A percentile compares a stretch with the other conserved stretches of the same genome.
Evolutionary conservation across 2,797 vertebrate species (phyloP).

Genomic region (Spheniscus humboldti): DNA sequence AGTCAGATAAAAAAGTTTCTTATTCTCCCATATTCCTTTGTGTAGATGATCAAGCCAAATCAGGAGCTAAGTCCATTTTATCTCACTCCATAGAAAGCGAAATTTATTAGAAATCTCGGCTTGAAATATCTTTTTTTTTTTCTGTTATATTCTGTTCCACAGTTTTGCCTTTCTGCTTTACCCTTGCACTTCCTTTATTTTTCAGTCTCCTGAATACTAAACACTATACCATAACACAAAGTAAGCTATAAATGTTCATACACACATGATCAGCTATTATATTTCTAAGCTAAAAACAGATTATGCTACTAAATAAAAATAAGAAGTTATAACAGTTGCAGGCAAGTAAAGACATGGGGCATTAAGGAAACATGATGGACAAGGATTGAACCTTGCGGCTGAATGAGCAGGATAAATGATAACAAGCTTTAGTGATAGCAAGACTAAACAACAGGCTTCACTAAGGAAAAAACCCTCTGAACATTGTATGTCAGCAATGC

Average conservation of each 20-base stretch:
- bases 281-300: not conserved
- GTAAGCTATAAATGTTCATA: not conserved
- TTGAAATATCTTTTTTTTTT: not conserved
- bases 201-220: not conserved
- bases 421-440: constrained; percentile 55
- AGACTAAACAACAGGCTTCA: constrained; percentile 40
- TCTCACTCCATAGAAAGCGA: not conserved
- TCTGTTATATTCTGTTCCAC: not conserved
- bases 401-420: constrained; percentile 59
- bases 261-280: not conserved
- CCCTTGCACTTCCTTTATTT: not conserved
- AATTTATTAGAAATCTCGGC: not conserved
- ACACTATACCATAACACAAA: not conserved
- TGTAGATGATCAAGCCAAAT: not conserved
- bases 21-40: not conserved
- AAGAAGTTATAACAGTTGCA: not conserved
- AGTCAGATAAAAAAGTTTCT: not conserved
- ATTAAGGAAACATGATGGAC: constrained; percentile 33
- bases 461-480: not conserved
- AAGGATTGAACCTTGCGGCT: constrained; percentile 36
- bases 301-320: constrained; percentile 33
- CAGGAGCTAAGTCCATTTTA: not conserved
- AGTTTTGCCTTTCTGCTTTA: not conserved
- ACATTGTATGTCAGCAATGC: constrained; percentile 29
- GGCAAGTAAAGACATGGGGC: not conserved